phyloP scores from a whole-genome alignment of 2,113 vertebrate genomes.

The Cavia aperea region DNA sequence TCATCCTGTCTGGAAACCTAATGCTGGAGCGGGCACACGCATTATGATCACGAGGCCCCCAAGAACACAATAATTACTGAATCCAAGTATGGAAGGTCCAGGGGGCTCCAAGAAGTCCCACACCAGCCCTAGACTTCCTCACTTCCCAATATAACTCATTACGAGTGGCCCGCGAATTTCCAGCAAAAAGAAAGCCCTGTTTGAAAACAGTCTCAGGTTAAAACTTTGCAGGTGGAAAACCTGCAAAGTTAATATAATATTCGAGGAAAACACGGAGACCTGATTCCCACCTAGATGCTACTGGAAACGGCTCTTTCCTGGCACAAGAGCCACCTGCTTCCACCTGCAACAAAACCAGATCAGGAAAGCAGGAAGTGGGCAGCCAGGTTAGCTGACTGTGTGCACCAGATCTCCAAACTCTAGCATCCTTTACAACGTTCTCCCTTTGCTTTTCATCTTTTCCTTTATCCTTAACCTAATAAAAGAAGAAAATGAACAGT shows the following conservation, averaged over 20 bases:
- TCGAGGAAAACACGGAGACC: background rate
- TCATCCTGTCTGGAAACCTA: background rate
- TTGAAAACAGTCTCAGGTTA: background rate
- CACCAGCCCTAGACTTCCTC: background rate
- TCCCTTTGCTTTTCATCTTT: background rate
- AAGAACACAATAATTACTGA: background rate
- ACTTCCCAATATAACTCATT: background rate
- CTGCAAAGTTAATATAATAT: background rate
- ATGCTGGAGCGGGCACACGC: rapidly evolving
- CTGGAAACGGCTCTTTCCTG: background rate
- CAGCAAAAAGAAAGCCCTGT: background rate
- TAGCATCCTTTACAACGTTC: background rate
- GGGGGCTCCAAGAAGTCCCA: background rate
- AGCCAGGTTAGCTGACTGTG: background rate
- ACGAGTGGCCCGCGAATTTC: background rate
- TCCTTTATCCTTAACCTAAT: background rate
- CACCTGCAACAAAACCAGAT: background rate
- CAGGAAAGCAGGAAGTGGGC: background rate
- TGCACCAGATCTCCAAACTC: background rate
- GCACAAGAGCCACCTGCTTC: background rate
- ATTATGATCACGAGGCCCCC: background rate
- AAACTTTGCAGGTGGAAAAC: background rate
- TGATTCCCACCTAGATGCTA: background rate
- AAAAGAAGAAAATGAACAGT: background rate
- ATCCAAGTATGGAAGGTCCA: background rate